Evolutionary conservation across 2,113 vertebrate species (phyloP), one percentile per base, ranked within the genome.

Genomic region (Marmota monax): DNA sequence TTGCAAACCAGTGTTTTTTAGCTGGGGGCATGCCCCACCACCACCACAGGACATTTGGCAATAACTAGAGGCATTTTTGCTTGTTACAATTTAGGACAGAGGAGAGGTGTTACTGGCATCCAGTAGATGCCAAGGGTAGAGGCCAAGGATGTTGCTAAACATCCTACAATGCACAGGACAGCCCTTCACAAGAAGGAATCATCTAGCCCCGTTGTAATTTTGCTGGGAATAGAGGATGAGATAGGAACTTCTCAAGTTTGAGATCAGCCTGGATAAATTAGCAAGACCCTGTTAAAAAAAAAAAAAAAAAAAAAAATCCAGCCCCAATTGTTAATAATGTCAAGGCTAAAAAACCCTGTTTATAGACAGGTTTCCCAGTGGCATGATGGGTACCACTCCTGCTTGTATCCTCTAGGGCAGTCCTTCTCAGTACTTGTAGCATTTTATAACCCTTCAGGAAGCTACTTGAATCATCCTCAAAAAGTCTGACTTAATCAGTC

Each of bases 361-460:
- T 27, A 32, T 14, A 63, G 53, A 0, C n/a, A 72, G 16, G 17
- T 51, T 29, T 13, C 17, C 23, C 20, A 53, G 23, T 4, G 70
- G 20, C 27, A 8, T 39, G 13, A 39, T 8, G 20, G 13, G 53
- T 3, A 58, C 4, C 5, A 39, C 4, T 42, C 1, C 0, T 1
- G n/a, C 56, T 11, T 16, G 1, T 17, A 23, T 4, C 11, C 27
- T 84, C 34, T n/a, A 18, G 0, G 34, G 5, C 29, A 29, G 23
- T 53, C 39, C 42, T 80, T 61, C 72, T 82, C 27, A 65, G 4
- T 4, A 82, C 7, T 10, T 0, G 2, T 42, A 67, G n/a, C 72
- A 34, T 42, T 58, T 45, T 11, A 53, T 29, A 88, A 42, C 10
- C 23, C 37, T 27, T 77, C 7, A 5, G 12, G 14, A 88, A 69